phyloP scores from a whole-genome alignment of 2,797 vertebrate species.

The Allobates femoralis region DNA sequence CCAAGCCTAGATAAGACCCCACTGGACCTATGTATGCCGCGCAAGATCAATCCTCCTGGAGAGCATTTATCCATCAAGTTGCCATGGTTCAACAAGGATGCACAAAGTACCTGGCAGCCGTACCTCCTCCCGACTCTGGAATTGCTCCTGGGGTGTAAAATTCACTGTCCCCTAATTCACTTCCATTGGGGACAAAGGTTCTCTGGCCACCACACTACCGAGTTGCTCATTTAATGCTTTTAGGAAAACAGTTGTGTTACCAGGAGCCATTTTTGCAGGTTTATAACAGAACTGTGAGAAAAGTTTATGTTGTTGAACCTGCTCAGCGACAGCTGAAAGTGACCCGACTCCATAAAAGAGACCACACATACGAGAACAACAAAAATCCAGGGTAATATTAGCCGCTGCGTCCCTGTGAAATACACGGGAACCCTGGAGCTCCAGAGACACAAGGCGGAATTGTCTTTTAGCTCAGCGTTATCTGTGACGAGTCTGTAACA shows the following conservation, averaged over 20 bases:
- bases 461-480: background rate
- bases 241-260: constrained; percentile 31
- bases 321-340: constrained; percentile 35
- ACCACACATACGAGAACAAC: background rate
- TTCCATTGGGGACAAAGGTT: background rate
- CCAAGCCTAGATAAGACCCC: too few species aligned
- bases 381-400: background rate
- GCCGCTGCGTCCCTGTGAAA: background rate
- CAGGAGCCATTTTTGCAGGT: background rate
- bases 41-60: too few species aligned
- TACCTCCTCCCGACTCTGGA: background rate
- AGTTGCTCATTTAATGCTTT: background rate
- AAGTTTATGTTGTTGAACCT: constrained; percentile 44
- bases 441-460: background rate
- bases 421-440: background rate
- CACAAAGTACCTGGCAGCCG: too few species aligned
- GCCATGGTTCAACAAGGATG: too few species aligned
- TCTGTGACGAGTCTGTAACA: background rate
- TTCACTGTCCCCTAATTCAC: background rate
- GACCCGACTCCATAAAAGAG: background rate
- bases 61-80: too few species aligned
- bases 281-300: background rate
- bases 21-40: too few species aligned
- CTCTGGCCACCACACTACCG: background rate
- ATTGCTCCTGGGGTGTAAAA: background rate